Conservation (phyloP, 2,888 invertebrate genomes). For the Halocaridina rubra region DNA sequence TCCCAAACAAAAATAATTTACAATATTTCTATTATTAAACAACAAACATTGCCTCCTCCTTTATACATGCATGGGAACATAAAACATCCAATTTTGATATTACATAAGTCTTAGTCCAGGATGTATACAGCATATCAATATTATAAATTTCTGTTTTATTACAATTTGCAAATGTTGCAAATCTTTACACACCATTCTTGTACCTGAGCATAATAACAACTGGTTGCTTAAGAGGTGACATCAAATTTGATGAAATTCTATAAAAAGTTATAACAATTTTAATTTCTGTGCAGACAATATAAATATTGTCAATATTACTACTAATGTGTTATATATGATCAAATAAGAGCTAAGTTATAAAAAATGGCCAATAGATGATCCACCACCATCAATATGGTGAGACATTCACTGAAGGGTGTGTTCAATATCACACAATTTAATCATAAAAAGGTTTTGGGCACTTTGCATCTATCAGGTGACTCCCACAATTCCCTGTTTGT, state of each 20-base stretch:
- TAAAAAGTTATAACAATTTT: slow-evolving; percentile 54
- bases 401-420: slow-evolving; percentile 48
- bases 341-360: slow-evolving; percentile 52
- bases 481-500: slow-evolving; percentile 42
- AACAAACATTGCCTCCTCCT: slow-evolving; percentile 59
- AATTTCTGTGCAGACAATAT: slow-evolving; percentile 57
- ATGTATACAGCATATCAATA: slow-evolving; percentile 49
- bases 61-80: slow-evolving; percentile 56
- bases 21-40: slow-evolving; percentile 59
- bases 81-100: slow-evolving; percentile 59
- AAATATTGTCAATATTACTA: slow-evolving; percentile 49
- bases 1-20: slow-evolving; percentile 56
- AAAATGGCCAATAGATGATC: slow-evolving; percentile 54
- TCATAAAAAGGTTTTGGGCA: slow-evolving; percentile 44
- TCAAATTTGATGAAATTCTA: slow-evolving; percentile 54
- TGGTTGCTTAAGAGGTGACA: slow-evolving; percentile 50
- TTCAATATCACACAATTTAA: slow-evolving; percentile 43
- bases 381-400: slow-evolving; percentile 19
- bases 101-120: slow-evolving; percentile 45
- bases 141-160: slow-evolving; percentile 39
- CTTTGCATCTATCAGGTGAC: slow-evolving; percentile 39
- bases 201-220: slow-evolving; percentile 53
- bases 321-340: slow-evolving; percentile 55
- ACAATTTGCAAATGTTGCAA: slow-evolving; percentile 53
- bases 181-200: slow-evolving; percentile 49